Percentiles rank a stretch among this genome's conserved stretches.
phyloP scores from a whole-genome alignment of 1,140 invertebrate genomes.

The Melitaea cinxia region DNA sequence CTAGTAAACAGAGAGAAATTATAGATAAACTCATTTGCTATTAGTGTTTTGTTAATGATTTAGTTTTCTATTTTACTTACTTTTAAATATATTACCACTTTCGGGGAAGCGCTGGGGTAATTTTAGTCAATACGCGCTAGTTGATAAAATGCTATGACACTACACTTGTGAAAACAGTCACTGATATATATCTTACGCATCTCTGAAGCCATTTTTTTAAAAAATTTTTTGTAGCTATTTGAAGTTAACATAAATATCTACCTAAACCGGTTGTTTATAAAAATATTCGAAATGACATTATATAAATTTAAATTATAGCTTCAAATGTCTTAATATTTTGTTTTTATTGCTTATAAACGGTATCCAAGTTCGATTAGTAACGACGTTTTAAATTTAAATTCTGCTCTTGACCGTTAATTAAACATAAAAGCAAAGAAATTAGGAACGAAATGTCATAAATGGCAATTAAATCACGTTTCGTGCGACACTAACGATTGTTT shows the following conservation, averaged over 20 bases:
- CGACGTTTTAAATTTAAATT: slow-evolving; percentile 42
- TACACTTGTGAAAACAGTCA: too few species aligned
- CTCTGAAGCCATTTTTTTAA: background rate
- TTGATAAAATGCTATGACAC: too few species aligned
- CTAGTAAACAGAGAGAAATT: too few species aligned
- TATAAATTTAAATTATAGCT: slow-evolving; percentile 25
- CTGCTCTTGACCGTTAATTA: slow-evolving; percentile 44
- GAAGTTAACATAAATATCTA: background rate
- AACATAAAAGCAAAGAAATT: slow-evolving; percentile 38
- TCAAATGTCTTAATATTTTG: slow-evolving; percentile 34
- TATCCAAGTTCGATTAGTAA: slow-evolving; percentile 35
- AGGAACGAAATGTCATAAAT: slow-evolving; percentile 41
- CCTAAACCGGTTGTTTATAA: background rate
- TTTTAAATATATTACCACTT: too few species aligned
- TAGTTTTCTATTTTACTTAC: too few species aligned
- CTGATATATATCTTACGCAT: background rate
- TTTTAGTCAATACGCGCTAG: too few species aligned
- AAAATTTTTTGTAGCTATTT: background rate
- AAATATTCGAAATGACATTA: slow-evolving; percentile 14
- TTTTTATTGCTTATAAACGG: slow-evolving; percentile 38
- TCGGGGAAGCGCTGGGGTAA: too few species aligned
- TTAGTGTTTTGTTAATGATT: too few species aligned
- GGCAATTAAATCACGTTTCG: slow-evolving; percentile 49
- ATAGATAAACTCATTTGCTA: too few species aligned
- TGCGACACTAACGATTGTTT: slow-evolving; percentile 44